A percentile compares a stretch with the other conserved stretches of the same genome.
phyloP scores from a whole-genome alignment of 2,113 vertebrate species.

The Anoura caudifer region DNA sequence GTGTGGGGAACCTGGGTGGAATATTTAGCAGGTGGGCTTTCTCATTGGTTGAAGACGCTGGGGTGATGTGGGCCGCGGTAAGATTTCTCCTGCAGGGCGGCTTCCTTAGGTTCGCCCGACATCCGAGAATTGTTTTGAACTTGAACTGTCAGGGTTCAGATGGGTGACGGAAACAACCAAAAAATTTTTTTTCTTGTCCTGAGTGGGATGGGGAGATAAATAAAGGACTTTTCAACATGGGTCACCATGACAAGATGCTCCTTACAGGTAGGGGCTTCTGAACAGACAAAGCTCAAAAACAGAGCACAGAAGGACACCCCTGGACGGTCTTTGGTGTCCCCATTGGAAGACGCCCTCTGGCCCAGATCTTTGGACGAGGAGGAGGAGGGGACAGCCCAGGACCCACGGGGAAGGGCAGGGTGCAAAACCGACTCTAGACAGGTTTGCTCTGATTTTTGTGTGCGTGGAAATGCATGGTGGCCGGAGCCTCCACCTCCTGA shows the following conservation, averaged over 20 bases:
- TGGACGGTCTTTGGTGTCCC: rapidly evolving
- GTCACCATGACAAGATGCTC: rapidly evolving
- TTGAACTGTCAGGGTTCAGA: not conserved
- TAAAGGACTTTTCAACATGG: not conserved
- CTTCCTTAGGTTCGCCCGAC: not conserved
- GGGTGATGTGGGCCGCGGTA: rapidly evolving
- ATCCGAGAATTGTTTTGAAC: not conserved
- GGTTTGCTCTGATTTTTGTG: rapidly evolving
- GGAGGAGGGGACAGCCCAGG: no score
- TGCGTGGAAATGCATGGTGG: rapidly evolving
- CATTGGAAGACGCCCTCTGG: not conserved
- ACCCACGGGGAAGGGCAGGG: no score
- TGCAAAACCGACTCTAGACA: rapidly evolving
- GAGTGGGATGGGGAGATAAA: no score
- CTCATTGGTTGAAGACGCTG: not conserved
- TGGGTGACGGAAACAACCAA: not conserved
- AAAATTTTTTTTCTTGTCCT: not conserved
- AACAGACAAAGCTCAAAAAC: rapidly evolving
- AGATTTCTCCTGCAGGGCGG: rapidly evolving
- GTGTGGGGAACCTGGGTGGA: no score
- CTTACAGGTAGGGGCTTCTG: no score
- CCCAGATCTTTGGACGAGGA: not conserved
- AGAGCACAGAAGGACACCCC: rapidly evolving
- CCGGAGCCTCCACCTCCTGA: rapidly evolving
- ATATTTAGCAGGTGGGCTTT: no score